phyloP scores from a whole-genome alignment of 2,888 invertebrate species.

The Lithodes maja region DNA sequence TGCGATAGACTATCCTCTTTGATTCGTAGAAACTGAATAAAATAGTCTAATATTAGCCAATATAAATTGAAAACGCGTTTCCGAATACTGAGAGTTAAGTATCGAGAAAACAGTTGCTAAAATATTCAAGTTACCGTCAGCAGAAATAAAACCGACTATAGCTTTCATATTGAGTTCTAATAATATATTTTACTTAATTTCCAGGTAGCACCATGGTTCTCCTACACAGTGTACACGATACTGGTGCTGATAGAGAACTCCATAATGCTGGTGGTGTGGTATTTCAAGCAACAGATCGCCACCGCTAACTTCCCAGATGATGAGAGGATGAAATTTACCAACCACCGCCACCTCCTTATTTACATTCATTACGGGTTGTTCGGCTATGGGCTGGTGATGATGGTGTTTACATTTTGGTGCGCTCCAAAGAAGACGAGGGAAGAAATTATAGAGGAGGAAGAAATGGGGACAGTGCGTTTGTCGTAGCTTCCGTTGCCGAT shows the following conservation, averaged over 20 bases:
- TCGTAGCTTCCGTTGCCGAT: neutral
- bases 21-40: too few relatives aligned
- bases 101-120: too few relatives aligned
- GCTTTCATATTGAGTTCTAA: too few relatives aligned
- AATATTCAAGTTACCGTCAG: too few relatives aligned
- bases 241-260: constrained; percentile 64
- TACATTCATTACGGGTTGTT: constrained; percentile 51
- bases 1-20: too few relatives aligned
- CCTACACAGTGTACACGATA: constrained; percentile 52
- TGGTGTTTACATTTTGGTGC: constrained; percentile 58
- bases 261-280: constrained; percentile 62
- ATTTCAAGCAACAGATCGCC: constrained; percentile 28
- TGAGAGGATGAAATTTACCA: constrained; percentile 11
- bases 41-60: too few relatives aligned
- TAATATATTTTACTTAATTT: neutral
- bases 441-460: neutral
- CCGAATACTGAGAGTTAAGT: too few relatives aligned
- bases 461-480: constrained; percentile 28
- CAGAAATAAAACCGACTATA: too few relatives aligned
- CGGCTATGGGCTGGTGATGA: constrained; percentile 39
- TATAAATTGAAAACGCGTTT: too few relatives aligned
- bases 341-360: constrained; percentile 43
- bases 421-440: neutral
- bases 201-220: constrained; percentile 64
- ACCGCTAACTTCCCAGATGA: constrained; percentile 6